A percentile compares a stretch with the other conserved stretches of the same genome.
These are phyloP conservation scores for Clostera curtula DNA, from an alignment of 2,888 invertebrate genomes.

Conservation along the genomic window DNA sequence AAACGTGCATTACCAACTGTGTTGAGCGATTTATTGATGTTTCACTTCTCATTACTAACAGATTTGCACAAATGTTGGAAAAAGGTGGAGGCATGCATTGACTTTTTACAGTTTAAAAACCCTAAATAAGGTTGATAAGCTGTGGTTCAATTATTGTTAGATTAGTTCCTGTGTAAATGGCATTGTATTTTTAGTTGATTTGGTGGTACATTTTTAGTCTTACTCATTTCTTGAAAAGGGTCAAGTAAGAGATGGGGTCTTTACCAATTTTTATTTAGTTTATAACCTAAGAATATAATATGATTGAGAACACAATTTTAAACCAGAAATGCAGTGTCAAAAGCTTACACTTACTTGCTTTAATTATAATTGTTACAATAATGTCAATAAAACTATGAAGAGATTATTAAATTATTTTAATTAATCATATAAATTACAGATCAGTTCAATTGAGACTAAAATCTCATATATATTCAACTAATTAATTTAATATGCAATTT, in stretches of 20 bases:
- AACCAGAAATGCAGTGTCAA: too few species aligned
- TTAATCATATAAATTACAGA: conserved; percentile 12
- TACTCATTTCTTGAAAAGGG: too few species aligned
- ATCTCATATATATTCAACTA: not conserved
- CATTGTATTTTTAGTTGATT: too few species aligned
- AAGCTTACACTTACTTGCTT: too few species aligned
- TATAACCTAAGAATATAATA: too few species aligned
- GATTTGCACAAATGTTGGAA: conserved; percentile 91
- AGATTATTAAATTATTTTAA: not conserved
- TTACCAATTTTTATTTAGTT: too few species aligned
- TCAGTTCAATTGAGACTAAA: conserved; percentile 12
- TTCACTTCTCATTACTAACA: conserved; percentile 88
- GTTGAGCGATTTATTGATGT: conserved; percentile 96
- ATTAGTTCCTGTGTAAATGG: conserved; percentile 13
- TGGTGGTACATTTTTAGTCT: too few species aligned
- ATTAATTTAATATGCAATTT: too few species aligned
- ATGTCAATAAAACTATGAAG: not conserved
- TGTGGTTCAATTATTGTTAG: conserved; percentile 13
- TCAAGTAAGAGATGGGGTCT: too few species aligned
- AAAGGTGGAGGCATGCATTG: conserved; percentile 78
- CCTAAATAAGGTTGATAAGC: conserved; percentile 8
- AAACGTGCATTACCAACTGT: conserved; percentile 93
- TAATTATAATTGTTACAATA: too few species aligned
- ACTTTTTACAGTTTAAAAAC: conserved; percentile 14
- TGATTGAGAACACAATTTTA: too few species aligned